Percentiles rank a stretch among this genome's conserved stretches.
Evolutionary conservation across 2,113 vertebrate genomes (phyloP).

Genomic region (Pontoporia blainvillei): DNA sequence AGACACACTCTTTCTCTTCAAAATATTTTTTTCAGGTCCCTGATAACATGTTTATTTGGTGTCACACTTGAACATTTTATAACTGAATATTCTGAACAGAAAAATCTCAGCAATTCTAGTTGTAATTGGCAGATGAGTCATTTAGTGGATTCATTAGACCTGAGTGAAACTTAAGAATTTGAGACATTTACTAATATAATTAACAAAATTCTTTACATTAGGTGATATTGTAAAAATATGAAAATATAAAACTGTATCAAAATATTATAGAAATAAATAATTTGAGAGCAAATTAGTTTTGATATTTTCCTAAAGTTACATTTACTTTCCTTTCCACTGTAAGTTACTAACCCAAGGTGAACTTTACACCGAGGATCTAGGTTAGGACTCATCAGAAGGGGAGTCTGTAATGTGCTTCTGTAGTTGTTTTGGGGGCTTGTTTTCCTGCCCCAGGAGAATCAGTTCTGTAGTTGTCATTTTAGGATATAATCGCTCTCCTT

Average conservation of each 20-base stretch:
- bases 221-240: neutral
- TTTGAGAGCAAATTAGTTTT: neutral
- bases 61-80: neutral
- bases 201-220: neutral
- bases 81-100: neutral
- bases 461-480: conserved; percentile 42
- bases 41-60: neutral
- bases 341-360: neutral
- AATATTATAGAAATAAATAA: neutral
- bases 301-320: neutral
- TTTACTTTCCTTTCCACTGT: neutral
- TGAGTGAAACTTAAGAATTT: conserved; percentile 27
- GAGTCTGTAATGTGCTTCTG: neutral
- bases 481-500: neutral
- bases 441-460: neutral
- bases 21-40: neutral
- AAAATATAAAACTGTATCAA: neutral
- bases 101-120: neutral
- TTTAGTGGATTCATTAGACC: neutral
- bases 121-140: neutral
- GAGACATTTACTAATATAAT: neutral
- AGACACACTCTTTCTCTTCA: neutral
- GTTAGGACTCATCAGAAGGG: neutral
- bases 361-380: neutral
- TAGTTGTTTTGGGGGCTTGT: neutral